A percentile compares a stretch with the other conserved stretches of the same genome.
phyloP scores from a whole-genome alignment of 2,888 invertebrate species.

The Cheilosia pagana region DNA sequence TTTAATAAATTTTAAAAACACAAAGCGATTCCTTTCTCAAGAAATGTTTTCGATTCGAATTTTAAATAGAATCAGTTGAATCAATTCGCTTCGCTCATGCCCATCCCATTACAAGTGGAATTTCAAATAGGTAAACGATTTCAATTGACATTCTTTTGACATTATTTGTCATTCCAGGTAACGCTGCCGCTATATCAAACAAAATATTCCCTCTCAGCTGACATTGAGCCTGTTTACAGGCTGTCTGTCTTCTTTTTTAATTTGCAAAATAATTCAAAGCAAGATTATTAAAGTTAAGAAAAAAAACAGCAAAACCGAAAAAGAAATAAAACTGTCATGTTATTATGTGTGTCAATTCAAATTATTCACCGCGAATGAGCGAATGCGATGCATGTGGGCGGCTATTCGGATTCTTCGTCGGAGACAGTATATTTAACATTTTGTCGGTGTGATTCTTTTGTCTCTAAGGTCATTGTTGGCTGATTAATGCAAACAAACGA shows the following conservation, averaged over 20 bases:
- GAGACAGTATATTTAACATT: background rate
- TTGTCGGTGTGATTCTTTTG: conserved; percentile 23
- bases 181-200: background rate
- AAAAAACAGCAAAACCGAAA: background rate
- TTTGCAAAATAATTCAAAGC: conserved; percentile 5
- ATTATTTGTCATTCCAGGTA: conserved; percentile 5
- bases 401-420: conserved; percentile 14
- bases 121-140: no score
- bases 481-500: conserved; percentile 49
- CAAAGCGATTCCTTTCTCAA: no score
- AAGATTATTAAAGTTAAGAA: conserved; percentile 1
- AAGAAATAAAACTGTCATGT: conserved; percentile 14
- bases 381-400: conserved; percentile 39
- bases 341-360: conserved; percentile 46
- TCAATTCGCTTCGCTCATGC: no score
- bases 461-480: conserved; percentile 53
- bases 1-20: no score
- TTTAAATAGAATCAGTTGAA: no score
- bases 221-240: conserved; percentile 12
- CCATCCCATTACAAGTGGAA: no score
- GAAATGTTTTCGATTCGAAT: no score
- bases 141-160: no score
- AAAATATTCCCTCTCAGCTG: background rate
- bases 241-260: background rate
- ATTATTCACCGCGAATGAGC: conserved; percentile 41